Conservation (phyloP, 2,888 invertebrate species). For the Smittia sp. region DNA sequence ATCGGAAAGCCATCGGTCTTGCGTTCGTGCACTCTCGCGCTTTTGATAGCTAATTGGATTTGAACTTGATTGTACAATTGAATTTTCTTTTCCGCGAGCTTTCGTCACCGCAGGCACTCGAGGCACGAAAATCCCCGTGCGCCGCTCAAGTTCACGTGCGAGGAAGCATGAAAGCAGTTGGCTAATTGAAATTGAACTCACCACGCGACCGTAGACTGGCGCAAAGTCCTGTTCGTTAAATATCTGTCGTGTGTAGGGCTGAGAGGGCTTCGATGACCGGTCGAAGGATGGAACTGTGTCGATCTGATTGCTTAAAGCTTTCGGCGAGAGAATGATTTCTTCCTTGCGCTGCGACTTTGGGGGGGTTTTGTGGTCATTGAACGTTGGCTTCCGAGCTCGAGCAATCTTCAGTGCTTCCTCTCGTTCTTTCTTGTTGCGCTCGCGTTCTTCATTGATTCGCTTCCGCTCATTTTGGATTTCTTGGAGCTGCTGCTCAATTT, state of each 20-base stretch:
- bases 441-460: slow-evolving; percentile 55
- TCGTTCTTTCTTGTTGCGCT: slow-evolving; percentile 56
- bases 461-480: slow-evolving; percentile 49
- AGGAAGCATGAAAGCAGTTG: not conserved
- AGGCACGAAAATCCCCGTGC: too few species aligned
- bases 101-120: too few species aligned
- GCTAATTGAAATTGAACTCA: slow-evolving; percentile 49
- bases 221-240: slow-evolving; percentile 58
- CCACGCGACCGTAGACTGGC: slow-evolving; percentile 60
- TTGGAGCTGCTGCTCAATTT: not conserved
- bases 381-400: slow-evolving; percentile 53
- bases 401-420: slow-evolving; percentile 57
- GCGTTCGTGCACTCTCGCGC: not conserved
- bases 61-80: too few species aligned
- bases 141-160: not conserved
- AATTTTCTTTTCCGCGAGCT: too few species aligned
- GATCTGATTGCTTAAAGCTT: slow-evolving; percentile 26
- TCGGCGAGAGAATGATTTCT: slow-evolving; percentile 28
- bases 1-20: not conserved
- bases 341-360: slow-evolving; percentile 7
- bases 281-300: slow-evolving; percentile 58
- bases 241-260: slow-evolving; percentile 47
- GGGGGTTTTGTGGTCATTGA: slow-evolving; percentile 44
- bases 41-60: too few species aligned
- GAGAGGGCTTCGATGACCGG: slow-evolving; percentile 60